Conservation (phyloP, 2,888 invertebrate genomes). For the Apodemia mormo region DNA sequence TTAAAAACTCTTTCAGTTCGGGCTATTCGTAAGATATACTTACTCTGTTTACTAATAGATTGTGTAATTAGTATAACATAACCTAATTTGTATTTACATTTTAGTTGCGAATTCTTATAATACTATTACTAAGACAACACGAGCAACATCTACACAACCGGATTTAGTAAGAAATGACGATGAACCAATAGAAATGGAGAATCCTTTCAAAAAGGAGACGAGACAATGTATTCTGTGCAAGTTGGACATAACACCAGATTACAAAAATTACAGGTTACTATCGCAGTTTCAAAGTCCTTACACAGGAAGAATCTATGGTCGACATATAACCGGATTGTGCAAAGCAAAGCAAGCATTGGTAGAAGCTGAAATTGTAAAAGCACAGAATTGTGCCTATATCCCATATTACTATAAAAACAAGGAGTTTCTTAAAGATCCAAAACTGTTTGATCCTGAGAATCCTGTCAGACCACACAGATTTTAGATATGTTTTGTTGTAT, state of each 20-base stretch:
- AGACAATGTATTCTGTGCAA: conserved; percentile 91
- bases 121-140: conserved; percentile 42
- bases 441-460: conserved; percentile 93
- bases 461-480: conserved; percentile 91
- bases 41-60: background rate
- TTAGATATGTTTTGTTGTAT: conserved; percentile 54
- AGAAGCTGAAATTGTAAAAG: conserved; percentile 87
- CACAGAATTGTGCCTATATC: conserved; percentile 92
- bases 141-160: conserved; percentile 49
- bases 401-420: conserved; percentile 90
- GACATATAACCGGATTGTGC: conserved; percentile 97
- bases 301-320: conserved; percentile 95
- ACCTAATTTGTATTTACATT: conserved; percentile 38
- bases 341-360: conserved; percentile 88
- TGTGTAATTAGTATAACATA: background rate
- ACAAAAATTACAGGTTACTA: conserved; percentile 94
- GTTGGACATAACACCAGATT: conserved; percentile 90
- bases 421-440: conserved; percentile 92
- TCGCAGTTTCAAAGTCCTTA: conserved; percentile 98
- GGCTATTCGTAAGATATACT: background rate
- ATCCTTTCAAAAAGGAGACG: conserved; percentile 90
- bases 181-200: conserved; percentile 83
- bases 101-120: conserved; percentile 51
- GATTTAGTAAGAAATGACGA: conserved; percentile 49
- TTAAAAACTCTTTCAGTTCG: conserved; percentile 19